Evolutionary conservation across 2,797 vertebrate genomes (phyloP).

Genomic region (Artibeus jamaicensis): DNA sequence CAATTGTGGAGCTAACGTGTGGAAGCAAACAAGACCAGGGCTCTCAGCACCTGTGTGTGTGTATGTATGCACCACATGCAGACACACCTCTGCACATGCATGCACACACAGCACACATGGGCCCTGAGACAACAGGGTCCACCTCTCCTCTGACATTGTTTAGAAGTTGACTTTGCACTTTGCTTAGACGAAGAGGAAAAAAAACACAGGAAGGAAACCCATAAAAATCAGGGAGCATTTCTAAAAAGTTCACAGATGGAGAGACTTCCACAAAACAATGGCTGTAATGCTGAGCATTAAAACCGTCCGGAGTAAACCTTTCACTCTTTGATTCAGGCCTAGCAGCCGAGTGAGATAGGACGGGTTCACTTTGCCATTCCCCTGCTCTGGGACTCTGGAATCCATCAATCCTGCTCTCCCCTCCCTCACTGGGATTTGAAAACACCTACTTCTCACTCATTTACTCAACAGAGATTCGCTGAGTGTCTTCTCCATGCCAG

Average conservation of each 20-base stretch:
- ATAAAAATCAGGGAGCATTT: neutral
- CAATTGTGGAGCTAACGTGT: constrained; percentile 78
- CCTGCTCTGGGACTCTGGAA: neutral
- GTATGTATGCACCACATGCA: neutral
- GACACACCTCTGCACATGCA: rapidly evolving
- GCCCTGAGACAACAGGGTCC: neutral
- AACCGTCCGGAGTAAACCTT: neutral
- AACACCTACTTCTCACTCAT: neutral
- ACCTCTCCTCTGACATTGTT: neutral
- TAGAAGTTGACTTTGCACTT: neutral
- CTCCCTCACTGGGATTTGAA: neutral
- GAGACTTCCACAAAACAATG: neutral
- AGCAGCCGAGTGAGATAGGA: neutral
- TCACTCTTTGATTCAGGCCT: neutral
- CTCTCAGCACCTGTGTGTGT: neutral
- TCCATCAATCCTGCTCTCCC: neutral
- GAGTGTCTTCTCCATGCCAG: neutral
- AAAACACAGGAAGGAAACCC: neutral
- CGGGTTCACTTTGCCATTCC: neutral
- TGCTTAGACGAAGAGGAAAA: neutral
- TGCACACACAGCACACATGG: neutral
- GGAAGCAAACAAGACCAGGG: constrained; percentile 75
- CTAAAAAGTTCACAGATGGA: neutral
- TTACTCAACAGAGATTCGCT: neutral
- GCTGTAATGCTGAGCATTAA: neutral